These are phyloP conservation scores for Ptychoptera contaminata DNA, from an alignment of 2,888 invertebrate species.

Conservation along the genomic window DNA sequence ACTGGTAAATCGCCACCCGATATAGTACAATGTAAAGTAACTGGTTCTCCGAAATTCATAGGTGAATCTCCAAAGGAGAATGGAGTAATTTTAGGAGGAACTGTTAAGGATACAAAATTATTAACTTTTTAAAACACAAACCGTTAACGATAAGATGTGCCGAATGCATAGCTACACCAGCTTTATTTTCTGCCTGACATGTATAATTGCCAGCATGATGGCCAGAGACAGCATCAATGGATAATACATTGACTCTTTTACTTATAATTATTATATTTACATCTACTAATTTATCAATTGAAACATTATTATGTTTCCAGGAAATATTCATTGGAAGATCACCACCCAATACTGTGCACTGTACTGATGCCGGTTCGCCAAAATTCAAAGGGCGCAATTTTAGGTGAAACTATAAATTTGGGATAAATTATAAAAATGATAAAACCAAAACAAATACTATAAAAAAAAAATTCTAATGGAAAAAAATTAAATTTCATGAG, in stretches of 20 bases:
- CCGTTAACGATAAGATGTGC: conserved; percentile 59
- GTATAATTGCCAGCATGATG: conserved; percentile 59
- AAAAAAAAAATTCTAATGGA: neutral
- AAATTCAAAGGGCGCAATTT: conserved; percentile 39
- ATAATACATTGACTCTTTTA: conserved; percentile 49
- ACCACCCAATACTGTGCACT: conserved; percentile 44
- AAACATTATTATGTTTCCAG: conserved; percentile 38
- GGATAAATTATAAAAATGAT: neutral
- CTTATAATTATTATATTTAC: conserved; percentile 40
- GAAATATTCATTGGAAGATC: conserved; percentile 48
- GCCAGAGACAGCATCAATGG: conserved; percentile 52
- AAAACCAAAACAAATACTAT: neutral
- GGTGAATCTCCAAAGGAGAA: conserved; percentile 43
- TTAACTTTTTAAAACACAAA: conserved; percentile 28
- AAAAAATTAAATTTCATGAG: neutral
- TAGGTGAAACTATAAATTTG: conserved; percentile 15
- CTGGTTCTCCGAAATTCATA: conserved; percentile 42
- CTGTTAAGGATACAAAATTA: conserved; percentile 1
- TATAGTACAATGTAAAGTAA: conserved; percentile 42
- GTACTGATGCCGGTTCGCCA: conserved; percentile 41
- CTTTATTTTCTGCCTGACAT: conserved; percentile 55
- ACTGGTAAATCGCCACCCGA: conserved; percentile 49
- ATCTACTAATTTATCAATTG: conserved; percentile 28
- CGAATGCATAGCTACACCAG: conserved; percentile 50
- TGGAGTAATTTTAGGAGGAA: conserved; percentile 33